Evolutionary conservation across 1,140 invertebrate genomes (phyloP), one percentile per base, ranked within the genome.

Genomic region (Gonioctena quinquepunctata): DNA sequence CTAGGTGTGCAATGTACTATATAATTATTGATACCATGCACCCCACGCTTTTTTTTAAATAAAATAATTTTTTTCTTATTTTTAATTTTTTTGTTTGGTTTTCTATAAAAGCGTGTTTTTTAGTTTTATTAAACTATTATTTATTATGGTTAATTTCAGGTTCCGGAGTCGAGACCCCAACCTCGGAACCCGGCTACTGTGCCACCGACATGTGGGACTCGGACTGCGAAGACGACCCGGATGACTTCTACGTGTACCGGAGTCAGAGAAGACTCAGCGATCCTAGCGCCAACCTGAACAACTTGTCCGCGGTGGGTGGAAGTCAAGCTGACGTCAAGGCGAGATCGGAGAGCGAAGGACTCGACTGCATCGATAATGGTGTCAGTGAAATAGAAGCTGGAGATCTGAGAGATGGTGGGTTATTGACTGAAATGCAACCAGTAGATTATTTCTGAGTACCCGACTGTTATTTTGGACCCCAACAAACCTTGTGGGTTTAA

Each of bases 341-440:
- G 49, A 90, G 94, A 71, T 97, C 95, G 11, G 96, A 97, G 85
- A 95, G 95, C 81, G 95, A 96, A 85, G 92, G 93, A 5, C 86
- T 96, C 18, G 94, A 96, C 83, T 90, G 89, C 5, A 88, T 94
- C 81, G 90, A 90, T 52, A 91, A 92, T 82, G 93, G 92, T 22
- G 87, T 94, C 11, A 93, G 89, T 63, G 96, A 98, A 85, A 96
- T 98, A 68, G 95, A 97, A 85, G 96, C 96, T 19, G 94, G 94
- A 11, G 95, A 97, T 85, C 87, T 97, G 72, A 87, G 94, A 82
- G 96, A 97, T 85, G 96, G 95, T 97, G 88, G 89, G 85, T n/a
- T 83, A 48, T 64, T 27, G 6, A 54, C 52, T 23, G 33, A 54
- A 54, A 42, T 42, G 33, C 6, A 42, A 42, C n/a, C 6, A 42